Percentiles rank a stretch among this genome's conserved stretches.
Conservation (phyloP, 92 coral and sea anemone genomes). For the Anthopleura xanthogrammica region DNA sequence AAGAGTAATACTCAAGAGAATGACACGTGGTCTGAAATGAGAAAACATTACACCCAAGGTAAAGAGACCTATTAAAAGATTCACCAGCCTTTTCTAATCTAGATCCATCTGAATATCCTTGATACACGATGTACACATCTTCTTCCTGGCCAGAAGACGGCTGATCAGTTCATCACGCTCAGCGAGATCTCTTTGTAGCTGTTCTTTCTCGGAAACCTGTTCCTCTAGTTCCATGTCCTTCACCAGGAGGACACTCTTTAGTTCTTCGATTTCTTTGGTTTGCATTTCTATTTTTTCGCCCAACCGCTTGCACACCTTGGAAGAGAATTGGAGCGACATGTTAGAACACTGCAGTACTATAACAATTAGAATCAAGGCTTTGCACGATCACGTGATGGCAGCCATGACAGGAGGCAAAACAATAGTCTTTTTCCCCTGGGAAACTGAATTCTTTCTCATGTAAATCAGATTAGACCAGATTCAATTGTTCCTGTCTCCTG, state of each 20-base stretch:
- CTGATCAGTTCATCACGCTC: conserved; percentile 59
- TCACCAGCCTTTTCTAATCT: not conserved
- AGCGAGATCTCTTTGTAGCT: conserved; percentile 63
- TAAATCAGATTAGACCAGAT: too few relatives aligned
- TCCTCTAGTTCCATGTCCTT: conserved; percentile 71
- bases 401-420: too few relatives aligned
- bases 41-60: too few relatives aligned
- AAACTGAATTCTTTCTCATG: too few relatives aligned
- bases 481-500: too few relatives aligned
- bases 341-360: too few relatives aligned
- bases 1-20: not conserved
- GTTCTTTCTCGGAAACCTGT: conserved; percentile 48
- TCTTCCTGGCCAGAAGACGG: conserved; percentile 54
- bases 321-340: not conserved
- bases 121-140: conserved; percentile 57
- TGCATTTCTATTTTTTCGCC: conserved; percentile 69
- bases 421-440: too few relatives aligned
- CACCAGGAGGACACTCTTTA: conserved; percentile 51
- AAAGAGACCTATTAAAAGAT: too few relatives aligned
- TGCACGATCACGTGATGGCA: too few relatives aligned
- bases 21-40: not conserved
- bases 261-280: conserved; percentile 65
- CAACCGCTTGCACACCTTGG: conserved; percentile 52
- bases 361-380: too few relatives aligned
- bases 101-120: conserved; percentile 26